Evolutionary conservation across 2,888 invertebrate species (phyloP).

Genomic region (Epinotia brunnichana): DNA sequence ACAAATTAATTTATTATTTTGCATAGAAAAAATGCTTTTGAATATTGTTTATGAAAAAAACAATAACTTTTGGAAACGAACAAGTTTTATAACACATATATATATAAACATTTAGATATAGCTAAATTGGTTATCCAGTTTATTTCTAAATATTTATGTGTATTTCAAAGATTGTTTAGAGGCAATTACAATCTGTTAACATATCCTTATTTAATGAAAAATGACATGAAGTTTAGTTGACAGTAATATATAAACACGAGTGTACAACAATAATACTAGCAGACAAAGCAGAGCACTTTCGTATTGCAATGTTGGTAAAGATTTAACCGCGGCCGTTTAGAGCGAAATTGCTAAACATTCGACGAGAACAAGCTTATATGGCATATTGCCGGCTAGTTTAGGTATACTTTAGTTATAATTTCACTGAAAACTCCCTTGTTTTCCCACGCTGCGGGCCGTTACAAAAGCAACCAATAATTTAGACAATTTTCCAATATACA

Average conservation of each 20-base stretch:
- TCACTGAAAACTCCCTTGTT: slow-evolving; percentile 71
- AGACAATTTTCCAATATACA: slow-evolving; percentile 82
- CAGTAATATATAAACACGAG: not conserved
- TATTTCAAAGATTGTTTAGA: too few relatives aligned
- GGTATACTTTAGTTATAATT: slow-evolving; percentile 60
- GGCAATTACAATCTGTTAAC: too few relatives aligned
- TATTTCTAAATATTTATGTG: too few relatives aligned
- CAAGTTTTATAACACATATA: too few relatives aligned
- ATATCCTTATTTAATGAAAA: not conserved
- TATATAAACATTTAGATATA: too few relatives aligned
- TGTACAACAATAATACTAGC: not conserved
- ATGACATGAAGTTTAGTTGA: not conserved
- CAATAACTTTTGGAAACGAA: too few relatives aligned
- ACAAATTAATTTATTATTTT: not conserved
- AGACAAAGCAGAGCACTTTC: not conserved
- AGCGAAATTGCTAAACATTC: slow-evolving; percentile 30
- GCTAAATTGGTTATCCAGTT: too few relatives aligned
- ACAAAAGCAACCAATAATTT: slow-evolving; percentile 78
- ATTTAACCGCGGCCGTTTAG: slow-evolving; percentile 22
- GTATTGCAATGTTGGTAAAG: slow-evolving; percentile 12
- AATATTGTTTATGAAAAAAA: too few relatives aligned
- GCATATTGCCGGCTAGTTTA: slow-evolving; percentile 26
- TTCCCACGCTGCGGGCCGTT: slow-evolving; percentile 77
- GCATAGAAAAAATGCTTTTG: too few relatives aligned
- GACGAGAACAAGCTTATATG: slow-evolving; percentile 31